These are phyloP conservation scores for Beris chalybata DNA, from an alignment of 2,888 invertebrate genomes.

Conservation along the genomic window DNA sequence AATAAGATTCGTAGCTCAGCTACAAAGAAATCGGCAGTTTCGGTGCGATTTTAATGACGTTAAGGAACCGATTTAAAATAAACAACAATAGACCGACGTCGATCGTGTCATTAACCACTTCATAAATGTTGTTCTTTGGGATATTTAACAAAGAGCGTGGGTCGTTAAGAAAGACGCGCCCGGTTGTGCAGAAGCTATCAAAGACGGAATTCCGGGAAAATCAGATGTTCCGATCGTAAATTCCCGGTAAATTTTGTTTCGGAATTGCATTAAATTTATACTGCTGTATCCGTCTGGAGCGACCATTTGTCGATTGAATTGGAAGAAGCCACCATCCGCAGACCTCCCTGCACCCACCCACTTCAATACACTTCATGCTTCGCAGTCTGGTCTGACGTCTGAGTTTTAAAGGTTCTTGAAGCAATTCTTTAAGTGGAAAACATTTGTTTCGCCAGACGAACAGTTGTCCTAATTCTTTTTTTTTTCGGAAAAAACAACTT, in stretches of 20 bases:
- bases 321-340: slow-evolving; percentile 8
- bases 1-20: too few relatives aligned
- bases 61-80: too few relatives aligned
- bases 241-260: slow-evolving; percentile 11
- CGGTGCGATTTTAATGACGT: too few relatives aligned
- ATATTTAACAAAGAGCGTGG: too few relatives aligned
- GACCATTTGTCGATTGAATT: slow-evolving; percentile 26
- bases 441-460: slow-evolving; percentile 21
- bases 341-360: neutral
- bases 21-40: too few relatives aligned
- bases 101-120: too few relatives aligned
- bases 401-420: neutral
- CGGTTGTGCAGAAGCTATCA: too few relatives aligned
- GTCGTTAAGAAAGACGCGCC: too few relatives aligned
- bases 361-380: too few relatives aligned
- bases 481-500: slow-evolving; percentile 14
- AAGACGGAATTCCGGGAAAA: slow-evolving; percentile 4
- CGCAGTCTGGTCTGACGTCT: too few relatives aligned
- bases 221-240: slow-evolving; percentile 19
- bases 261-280: slow-evolving; percentile 16
- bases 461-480: slow-evolving; percentile 18
- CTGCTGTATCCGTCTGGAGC: slow-evolving; percentile 14
- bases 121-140: too few relatives aligned
- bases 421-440: slow-evolving; percentile 14
- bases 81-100: too few relatives aligned